Percentiles rank a stretch among this genome's conserved stretches.
phyloP scores from a whole-genome alignment of 1,140 invertebrate species.

The Arctopsyche grandis region DNA sequence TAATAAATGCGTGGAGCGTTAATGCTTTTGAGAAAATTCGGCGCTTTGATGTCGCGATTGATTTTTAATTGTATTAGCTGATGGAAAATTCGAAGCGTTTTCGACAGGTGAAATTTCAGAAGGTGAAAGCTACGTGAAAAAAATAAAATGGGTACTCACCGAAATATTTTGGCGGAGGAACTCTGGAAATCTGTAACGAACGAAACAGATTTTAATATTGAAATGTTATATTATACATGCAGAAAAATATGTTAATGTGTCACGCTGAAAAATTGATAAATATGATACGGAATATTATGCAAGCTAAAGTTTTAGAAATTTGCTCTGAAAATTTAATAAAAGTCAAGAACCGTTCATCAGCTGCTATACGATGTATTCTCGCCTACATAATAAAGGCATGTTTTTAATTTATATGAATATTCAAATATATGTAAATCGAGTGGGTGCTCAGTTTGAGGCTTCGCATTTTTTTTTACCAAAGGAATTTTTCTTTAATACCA shows the following conservation, averaged over 20 bases:
- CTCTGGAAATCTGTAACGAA: neutral
- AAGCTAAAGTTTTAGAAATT: neutral
- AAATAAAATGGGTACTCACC: neutral
- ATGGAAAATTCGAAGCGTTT: too few species aligned
- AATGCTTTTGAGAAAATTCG: too few species aligned
- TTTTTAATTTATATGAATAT: neutral
- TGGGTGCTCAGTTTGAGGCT: neutral
- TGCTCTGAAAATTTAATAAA: neutral
- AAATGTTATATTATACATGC: too few species aligned
- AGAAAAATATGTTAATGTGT: too few species aligned
- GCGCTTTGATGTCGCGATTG: too few species aligned
- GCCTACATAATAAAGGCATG: neutral
- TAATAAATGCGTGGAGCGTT: too few species aligned
- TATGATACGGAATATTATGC: neutral
- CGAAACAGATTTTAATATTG: neutral
- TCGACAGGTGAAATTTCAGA: neutral
- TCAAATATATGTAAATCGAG: neutral
- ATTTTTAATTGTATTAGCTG: too few species aligned
- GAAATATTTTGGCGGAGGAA: neutral
- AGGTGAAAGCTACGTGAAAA: neutral
- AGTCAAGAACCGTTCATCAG: neutral
- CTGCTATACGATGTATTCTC: neutral
- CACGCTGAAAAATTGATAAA: neutral
- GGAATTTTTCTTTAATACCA: neutral
- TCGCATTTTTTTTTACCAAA: neutral